Evolutionary conservation across 2,113 vertebrate species (phyloP).

Genomic region (Atrichornis clamosus): DNA sequence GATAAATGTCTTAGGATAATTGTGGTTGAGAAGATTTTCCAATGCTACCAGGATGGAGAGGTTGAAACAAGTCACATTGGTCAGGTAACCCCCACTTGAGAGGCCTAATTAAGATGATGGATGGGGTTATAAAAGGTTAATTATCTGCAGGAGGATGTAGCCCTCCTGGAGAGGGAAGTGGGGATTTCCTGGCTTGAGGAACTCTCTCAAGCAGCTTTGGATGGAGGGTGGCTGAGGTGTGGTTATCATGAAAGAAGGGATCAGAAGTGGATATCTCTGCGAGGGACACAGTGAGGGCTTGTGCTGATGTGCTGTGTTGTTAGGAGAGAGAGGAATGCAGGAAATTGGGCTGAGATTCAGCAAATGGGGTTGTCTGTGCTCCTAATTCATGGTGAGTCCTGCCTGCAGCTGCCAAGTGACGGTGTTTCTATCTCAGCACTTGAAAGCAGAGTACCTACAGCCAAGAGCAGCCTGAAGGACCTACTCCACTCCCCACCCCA

Average conservation of each 20-base stretch:
- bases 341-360: neutral
- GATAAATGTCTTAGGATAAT: neutral
- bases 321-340: neutral
- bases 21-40: neutral
- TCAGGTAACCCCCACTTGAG: neutral
- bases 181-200: neutral
- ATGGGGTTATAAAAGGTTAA: neutral
- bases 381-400: neutral
- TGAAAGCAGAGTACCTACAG: neutral
- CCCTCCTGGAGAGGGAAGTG: neutral
- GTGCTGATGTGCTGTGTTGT: neutral
- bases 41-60: neutral
- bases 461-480: neutral
- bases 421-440: neutral
- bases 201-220: neutral
- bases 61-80: neutral
- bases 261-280: neutral
- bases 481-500: neutral
- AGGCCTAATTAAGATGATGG: neutral
- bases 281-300: accelerated
- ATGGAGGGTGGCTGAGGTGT: neutral
- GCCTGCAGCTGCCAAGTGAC: neutral
- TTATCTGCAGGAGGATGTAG: neutral
- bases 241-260: neutral
- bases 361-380: neutral